A percentile compares a stretch with the other conserved stretches of the same genome.
Conservation (phyloP, 1,140 invertebrate species). For the Dermatophagoides farinae region DNA sequence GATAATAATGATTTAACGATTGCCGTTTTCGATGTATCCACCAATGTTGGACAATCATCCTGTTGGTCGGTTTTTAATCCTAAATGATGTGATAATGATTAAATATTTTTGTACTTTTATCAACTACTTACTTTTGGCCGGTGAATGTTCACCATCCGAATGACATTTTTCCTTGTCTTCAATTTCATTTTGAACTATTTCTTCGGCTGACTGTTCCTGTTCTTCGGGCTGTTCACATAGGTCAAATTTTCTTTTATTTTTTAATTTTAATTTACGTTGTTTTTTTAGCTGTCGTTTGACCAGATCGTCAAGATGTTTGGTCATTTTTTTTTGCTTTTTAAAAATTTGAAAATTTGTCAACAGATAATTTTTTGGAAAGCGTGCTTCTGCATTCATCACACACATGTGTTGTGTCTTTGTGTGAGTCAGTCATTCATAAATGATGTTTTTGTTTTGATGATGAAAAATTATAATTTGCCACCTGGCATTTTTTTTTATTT, state of each 20-base stretch:
- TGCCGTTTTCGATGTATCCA: not conserved
- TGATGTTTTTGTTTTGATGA: no score
- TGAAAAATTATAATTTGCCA: no score
- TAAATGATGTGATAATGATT: not conserved
- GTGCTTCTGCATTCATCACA: not conserved
- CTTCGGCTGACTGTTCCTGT: not conserved
- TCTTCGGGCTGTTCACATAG: not conserved
- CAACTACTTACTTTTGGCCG: not conserved
- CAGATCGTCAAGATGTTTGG: constrained; percentile 8
- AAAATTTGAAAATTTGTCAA: not conserved
- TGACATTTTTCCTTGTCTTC: not conserved
- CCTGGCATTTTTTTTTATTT: no score
- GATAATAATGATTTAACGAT: not conserved
- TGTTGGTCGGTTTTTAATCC: not conserved
- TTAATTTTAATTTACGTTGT: not conserved
- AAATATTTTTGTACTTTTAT: not conserved
- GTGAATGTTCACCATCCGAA: not conserved
- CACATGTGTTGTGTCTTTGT: not conserved
- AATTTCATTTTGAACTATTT: not conserved
- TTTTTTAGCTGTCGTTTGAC: constrained; percentile 10
- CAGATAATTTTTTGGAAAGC: not conserved
- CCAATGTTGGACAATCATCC: constrained; percentile 8
- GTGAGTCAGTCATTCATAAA: not conserved
- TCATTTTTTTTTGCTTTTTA: not conserved
- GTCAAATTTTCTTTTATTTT: not conserved